Percentiles rank a stretch among this genome's conserved stretches.
phyloP scores from a whole-genome alignment of 2,888 invertebrate genomes.

The Pristionchus fissidentatus region DNA sequence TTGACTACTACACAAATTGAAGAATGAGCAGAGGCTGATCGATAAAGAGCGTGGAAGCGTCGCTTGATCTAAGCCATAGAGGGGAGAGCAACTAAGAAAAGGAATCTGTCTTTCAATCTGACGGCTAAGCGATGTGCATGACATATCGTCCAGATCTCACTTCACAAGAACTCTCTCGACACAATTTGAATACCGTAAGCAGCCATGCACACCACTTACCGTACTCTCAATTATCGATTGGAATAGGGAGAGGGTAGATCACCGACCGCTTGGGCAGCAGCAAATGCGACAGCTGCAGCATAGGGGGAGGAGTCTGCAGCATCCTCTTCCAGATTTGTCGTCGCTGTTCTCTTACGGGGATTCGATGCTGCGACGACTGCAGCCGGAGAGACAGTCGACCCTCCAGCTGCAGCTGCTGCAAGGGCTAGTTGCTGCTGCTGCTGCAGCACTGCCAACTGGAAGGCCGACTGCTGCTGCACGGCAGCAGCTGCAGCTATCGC shows the following conservation, averaged over 20 bases:
- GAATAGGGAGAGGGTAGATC: not conserved
- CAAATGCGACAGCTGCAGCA: conserved; percentile 9
- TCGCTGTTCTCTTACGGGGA: conserved; percentile 34
- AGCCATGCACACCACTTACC: conserved; percentile 5
- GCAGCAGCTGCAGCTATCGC: conserved; percentile 21
- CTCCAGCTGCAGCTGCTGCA: conserved; percentile 35
- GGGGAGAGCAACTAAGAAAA: too few species aligned
- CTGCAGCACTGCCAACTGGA: conserved; percentile 44
- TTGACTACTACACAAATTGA: too few species aligned
- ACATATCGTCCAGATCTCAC: not conserved
- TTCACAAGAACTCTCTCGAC: not conserved
- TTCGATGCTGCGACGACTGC: not conserved
- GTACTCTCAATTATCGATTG: not conserved
- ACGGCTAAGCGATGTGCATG: not conserved
- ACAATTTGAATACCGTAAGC: conserved; percentile 33
- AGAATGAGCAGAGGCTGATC: not conserved
- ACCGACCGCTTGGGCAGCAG: conserved; percentile 24
- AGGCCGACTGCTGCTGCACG: conserved; percentile 46
- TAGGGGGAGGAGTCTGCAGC: conserved; percentile 25
- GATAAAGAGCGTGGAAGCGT: not conserved
- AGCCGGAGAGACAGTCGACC: not conserved
- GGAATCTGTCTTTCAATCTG: too few species aligned
- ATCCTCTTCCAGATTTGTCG: not conserved
- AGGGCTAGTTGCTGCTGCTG: conserved; percentile 47
- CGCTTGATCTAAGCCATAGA: not conserved